Percentiles rank a stretch among this genome's conserved stretches.
Conservation (phyloP, 2,797 vertebrate species). For the Sus cebifrons region DNA sequence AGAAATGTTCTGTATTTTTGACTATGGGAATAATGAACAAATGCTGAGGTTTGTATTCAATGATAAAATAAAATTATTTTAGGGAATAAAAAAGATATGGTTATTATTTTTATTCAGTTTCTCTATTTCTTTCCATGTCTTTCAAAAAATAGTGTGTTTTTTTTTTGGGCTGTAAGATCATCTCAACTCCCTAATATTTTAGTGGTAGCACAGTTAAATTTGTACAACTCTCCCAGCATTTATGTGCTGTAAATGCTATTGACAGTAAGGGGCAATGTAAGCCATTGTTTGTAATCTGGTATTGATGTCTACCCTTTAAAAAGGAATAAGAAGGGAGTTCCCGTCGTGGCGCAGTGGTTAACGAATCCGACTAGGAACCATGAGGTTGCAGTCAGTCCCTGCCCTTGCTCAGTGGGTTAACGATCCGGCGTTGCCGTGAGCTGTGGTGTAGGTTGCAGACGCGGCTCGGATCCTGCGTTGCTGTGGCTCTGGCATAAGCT, state of each 20-base stretch:
- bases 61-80: conserved; percentile 1
- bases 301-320: neutral
- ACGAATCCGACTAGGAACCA: too few species aligned
- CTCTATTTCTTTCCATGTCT: conserved; percentile 37
- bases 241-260: neutral
- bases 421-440: too few species aligned
- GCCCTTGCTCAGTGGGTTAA: too few species aligned
- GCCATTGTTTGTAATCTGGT: neutral
- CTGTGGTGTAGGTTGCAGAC: too few species aligned
- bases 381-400: too few species aligned
- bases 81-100: conserved; percentile 16
- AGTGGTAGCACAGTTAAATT: neutral
- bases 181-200: neutral
- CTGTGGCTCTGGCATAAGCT: too few species aligned
- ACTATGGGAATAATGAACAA: conserved; percentile 20
- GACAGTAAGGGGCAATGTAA: neutral
- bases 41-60: neutral
- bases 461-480: too few species aligned
- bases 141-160: neutral
- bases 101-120: neutral
- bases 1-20: neutral
- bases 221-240: neutral
- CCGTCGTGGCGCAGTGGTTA: too few species aligned
- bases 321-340: neutral
- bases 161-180: neutral